Evolutionary conservation across 1,140 invertebrate species (phyloP).

Genomic region (Zelostemma sp.): DNA sequence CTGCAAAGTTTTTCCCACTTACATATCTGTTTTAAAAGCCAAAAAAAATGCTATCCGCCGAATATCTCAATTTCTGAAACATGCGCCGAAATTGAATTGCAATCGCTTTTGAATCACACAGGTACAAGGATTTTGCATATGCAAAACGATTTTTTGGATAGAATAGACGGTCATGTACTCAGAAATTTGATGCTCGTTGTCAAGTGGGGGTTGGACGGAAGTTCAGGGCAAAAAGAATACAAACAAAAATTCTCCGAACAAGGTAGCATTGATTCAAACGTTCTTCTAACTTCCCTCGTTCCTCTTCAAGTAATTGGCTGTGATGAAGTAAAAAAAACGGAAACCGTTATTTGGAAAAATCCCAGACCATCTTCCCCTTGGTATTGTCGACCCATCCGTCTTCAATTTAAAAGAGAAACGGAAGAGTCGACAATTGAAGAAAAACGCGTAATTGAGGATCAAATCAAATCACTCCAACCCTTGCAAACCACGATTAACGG

Average conservation of each 20-base stretch:
- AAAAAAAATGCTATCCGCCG: slow-evolving; percentile 18
- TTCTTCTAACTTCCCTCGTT: slow-evolving; percentile 26
- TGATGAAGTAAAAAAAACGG: slow-evolving; percentile 13
- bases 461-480: neutral
- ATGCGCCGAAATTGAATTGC: slow-evolving; percentile 26
- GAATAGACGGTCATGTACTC: slow-evolving; percentile 10
- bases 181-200: slow-evolving; percentile 4
- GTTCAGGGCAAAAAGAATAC: slow-evolving; percentile 12
- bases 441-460: neutral
- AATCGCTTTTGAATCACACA: slow-evolving; percentile 27
- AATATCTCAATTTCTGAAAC: slow-evolving; percentile 20
- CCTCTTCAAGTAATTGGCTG: slow-evolving; percentile 15
- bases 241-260: slow-evolving; percentile 24
- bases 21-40: neutral
- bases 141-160: slow-evolving; percentile 21
- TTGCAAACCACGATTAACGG: too few species aligned
- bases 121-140: slow-evolving; percentile 18
- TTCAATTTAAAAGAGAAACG: neutral
- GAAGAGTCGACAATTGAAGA: neutral
- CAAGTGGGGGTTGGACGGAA: neutral
- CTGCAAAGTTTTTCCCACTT: neutral
- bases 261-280: slow-evolving; percentile 18
- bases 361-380: slow-evolving; percentile 29
- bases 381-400: slow-evolving; percentile 12
- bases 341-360: slow-evolving; percentile 27